These are phyloP conservation scores for Chloebia gouldiae DNA, from an alignment of 2,113 vertebrate species.

Conservation along the genomic window DNA sequence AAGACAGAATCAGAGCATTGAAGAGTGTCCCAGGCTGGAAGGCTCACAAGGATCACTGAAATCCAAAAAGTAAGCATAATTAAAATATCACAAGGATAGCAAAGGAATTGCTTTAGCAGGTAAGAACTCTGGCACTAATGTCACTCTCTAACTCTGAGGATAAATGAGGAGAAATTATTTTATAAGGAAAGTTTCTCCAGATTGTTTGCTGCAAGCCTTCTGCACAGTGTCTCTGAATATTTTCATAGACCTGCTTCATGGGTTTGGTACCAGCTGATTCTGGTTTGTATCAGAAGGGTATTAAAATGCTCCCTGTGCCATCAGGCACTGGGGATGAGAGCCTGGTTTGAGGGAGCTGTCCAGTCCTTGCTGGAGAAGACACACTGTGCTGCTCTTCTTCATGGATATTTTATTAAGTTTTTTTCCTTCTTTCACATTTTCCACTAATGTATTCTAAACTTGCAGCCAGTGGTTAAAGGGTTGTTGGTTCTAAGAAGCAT, in stretches of 20 bases:
- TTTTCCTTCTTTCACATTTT: background rate
- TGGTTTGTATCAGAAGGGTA: background rate
- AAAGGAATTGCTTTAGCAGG: background rate
- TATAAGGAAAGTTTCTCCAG: background rate
- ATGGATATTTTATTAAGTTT: background rate
- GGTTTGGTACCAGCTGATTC: background rate
- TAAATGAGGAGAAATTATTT: background rate
- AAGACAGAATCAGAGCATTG: background rate
- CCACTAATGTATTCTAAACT: background rate
- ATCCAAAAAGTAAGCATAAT: background rate
- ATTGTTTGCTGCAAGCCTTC: background rate
- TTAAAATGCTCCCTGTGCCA: background rate
- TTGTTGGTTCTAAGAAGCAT: background rate
- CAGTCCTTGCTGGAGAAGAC: constrained; percentile 18
- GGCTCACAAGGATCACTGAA: background rate
- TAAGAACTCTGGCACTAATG: background rate
- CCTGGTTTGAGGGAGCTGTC: constrained; percentile 46
- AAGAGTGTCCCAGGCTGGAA: background rate
- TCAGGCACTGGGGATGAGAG: background rate
- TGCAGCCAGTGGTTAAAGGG: background rate
- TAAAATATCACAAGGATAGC: background rate
- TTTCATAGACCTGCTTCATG: background rate
- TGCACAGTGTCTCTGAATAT: background rate
- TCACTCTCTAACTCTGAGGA: background rate
- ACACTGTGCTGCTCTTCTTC: background rate